A percentile compares a stretch with the other conserved stretches of the same genome.
These are phyloP conservation scores for Beroe forskalii DNA, from an alignment of 37 sponge, comb jelly and placozoan species.

Conservation along the genomic window DNA sequence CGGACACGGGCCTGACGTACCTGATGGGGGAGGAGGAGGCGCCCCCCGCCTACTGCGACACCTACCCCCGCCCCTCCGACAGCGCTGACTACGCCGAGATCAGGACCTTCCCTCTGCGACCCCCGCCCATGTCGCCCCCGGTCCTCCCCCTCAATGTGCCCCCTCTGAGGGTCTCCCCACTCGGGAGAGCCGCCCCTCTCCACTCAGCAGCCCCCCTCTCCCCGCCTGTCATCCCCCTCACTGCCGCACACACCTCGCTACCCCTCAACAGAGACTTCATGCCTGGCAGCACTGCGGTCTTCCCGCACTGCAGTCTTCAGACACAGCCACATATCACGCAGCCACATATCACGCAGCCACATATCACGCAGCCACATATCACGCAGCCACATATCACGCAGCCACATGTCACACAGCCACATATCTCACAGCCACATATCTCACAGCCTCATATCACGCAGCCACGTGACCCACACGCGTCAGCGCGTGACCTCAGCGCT, in stretches of 20 bases:
- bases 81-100: conserved; percentile 56
- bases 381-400: neutral
- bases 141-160: neutral
- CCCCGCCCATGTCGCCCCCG: conserved; percentile 42
- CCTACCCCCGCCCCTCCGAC: neutral
- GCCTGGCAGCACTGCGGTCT: neutral
- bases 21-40: conserved; percentile 48
- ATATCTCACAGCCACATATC: too few relatives aligned
- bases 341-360: neutral
- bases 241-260: neutral
- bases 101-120: conserved; percentile 15
- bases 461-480: neutral
- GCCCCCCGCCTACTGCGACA: conserved; percentile 44
- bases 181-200: neutral
- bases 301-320: neutral
- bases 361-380: neutral
- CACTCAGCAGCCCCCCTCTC: neutral
- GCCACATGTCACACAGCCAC: neutral
- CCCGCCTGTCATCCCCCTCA: neutral
- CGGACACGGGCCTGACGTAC: conserved; percentile 48
- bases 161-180: neutral
- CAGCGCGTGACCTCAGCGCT: neutral
- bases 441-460: neutral
- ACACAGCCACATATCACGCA: neutral
- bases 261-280: conserved; percentile 20